Evolutionary conservation across 35 echinoderm and acorn worm genomes (phyloP), one percentile per base, ranked within the genome.

Genomic region (Diadema setosum): DNA sequence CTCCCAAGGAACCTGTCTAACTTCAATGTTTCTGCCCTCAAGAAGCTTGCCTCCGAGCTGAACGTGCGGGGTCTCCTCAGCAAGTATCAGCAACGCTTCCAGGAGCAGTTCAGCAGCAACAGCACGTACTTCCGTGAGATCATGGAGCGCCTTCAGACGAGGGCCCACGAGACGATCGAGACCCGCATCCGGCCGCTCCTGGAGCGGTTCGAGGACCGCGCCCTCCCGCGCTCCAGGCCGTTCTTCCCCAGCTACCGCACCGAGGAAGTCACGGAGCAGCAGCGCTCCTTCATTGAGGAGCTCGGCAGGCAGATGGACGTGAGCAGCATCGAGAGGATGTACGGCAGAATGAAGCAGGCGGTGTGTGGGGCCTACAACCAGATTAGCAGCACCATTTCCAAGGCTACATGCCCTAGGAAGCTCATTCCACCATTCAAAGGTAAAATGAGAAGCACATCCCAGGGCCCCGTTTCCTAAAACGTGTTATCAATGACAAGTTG

Each of bases 361-460:
- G 44, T 78, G 73, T 78, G 73, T n/a, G 35, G 40, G 24, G 39
- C 37, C 9, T 20, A 44, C 3, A 78, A 78, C 30, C 4, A 26
- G 11, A 44, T 78, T 7, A 15, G n/a, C 9, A 36, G 27, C 37
- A 21, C 40, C 39, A 21, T 20, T 6, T 8, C 20, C 27, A 78
- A 16, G 33, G 26, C 45, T 83, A 85, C 32, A 8, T 61, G 82
- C 35, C 44, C 45, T 39, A 45, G 8, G 34, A 82, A 17, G 57
- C 84, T 36, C 46, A 85, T 94, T 33, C 92, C 92, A 27, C 92
- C 92, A 67, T 85, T 85, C 45, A 17, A 69, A 81, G 82, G 92
- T 94, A 88, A 83, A 64, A 42, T n/a, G n/a, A n/a, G n/a, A n/a
- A n/a, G n/a, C n/a, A n/a, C n/a, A n/a, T n/a, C n/a, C n/a, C n/a